Percentiles rank a stretch among this genome's conserved stretches.
These are phyloP conservation scores for Megaleporinus macrocephalus DNA, from an alignment of 2,113 vertebrate species.

Conservation along the genomic window DNA sequence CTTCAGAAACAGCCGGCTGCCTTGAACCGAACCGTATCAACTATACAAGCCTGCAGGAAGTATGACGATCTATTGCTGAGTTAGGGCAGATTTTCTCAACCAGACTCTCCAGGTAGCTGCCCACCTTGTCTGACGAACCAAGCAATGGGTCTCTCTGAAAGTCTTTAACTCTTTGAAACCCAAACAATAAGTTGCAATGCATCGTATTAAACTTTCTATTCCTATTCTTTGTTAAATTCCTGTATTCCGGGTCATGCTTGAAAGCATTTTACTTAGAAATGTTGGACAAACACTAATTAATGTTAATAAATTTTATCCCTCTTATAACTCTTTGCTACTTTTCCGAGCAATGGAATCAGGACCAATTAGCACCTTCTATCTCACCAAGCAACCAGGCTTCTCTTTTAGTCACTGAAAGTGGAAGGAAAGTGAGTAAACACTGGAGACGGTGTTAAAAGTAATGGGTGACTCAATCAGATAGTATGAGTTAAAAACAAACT, in stretches of 20 bases:
- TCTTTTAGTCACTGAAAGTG: slow-evolving; percentile 7
- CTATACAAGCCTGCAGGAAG: background rate
- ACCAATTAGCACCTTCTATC: background rate
- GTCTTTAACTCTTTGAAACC: no score
- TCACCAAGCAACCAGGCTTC: background rate
- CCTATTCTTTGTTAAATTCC: no score
- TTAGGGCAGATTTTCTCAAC: background rate
- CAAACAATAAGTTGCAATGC: no score
- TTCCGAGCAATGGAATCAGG: no score
- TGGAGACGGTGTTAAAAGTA: slow-evolving; percentile 10
- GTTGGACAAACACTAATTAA: no score
- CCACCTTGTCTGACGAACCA: background rate
- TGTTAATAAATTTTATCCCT: no score
- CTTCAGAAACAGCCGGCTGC: background rate
- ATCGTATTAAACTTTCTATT: no score
- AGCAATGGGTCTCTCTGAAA: no score
- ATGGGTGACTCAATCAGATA: slow-evolving; percentile 18
- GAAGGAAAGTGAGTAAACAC: slow-evolving; percentile 32
- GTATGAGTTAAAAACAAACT: slow-evolving; percentile 49
- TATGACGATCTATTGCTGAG: background rate
- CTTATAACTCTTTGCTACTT: no score
- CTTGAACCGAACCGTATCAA: background rate
- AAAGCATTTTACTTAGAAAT: no score
- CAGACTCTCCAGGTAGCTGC: background rate
- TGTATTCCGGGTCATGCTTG: no score